phyloP scores from a whole-genome alignment of 2,888 invertebrate species.

The Ornithoptera alexandrae region DNA sequence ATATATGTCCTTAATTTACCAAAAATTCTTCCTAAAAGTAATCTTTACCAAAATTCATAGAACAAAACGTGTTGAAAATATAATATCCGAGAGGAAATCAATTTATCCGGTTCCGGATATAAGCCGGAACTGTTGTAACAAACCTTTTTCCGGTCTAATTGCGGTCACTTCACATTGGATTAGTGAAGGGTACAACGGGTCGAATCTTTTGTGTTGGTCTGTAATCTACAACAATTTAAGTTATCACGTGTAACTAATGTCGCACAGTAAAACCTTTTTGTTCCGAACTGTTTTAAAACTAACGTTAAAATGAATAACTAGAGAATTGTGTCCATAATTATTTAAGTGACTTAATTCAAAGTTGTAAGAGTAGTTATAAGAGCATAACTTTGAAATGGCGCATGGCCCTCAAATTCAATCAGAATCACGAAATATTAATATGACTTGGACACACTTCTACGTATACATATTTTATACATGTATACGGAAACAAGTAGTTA shows the following conservation, averaged over 20 bases:
- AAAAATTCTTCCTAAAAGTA: not conserved
- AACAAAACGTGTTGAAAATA: not conserved
- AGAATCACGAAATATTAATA: too few relatives aligned
- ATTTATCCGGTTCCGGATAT: not conserved
- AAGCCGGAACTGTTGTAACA: not conserved
- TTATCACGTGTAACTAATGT: not conserved
- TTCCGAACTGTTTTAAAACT: not conserved
- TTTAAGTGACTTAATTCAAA: too few relatives aligned
- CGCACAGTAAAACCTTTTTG: not conserved
- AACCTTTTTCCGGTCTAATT: slow-evolving; percentile 3
- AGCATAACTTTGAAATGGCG: too few relatives aligned
- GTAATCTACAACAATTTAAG: not conserved
- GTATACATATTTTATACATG: too few relatives aligned
- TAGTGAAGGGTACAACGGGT: not conserved
- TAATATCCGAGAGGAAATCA: not conserved
- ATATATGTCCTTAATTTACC: too few relatives aligned
- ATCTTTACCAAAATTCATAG: not conserved
- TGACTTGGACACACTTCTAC: too few relatives aligned
- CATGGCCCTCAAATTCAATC: too few relatives aligned
- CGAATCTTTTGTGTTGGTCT: not conserved
- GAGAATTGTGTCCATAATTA: not conserved
- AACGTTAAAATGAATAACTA: not conserved
- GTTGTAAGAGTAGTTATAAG: too few relatives aligned
- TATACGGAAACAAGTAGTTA: too few relatives aligned
- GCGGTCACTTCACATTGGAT: not conserved